phyloP scores from a whole-genome alignment of 1,140 invertebrate species.

The Drosophila simulans region DNA sequence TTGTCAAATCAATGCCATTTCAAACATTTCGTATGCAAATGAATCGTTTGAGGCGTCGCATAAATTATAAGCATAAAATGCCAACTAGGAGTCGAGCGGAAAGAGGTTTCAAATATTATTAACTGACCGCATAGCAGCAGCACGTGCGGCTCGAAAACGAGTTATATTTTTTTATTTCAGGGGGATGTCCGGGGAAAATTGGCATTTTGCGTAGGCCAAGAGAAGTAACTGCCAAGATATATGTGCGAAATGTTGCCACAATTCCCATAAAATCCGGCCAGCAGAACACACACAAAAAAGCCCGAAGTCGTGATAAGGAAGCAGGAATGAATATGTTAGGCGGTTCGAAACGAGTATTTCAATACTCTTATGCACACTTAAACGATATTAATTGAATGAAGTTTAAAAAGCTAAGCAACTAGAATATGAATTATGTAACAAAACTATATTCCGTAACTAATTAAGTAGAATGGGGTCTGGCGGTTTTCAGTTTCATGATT shows the following conservation, averaged over 20 bases:
- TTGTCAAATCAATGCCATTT: conserved; percentile 80
- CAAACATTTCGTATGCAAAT: conserved; percentile 80
- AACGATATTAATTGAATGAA: no score
- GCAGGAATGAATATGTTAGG: neutral
- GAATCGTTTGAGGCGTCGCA: conserved; percentile 59
- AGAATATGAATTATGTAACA: no score
- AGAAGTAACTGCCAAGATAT: conserved; percentile 36
- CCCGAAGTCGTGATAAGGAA: conserved; percentile 10
- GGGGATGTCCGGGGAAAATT: conserved; percentile 7
- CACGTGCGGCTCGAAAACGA: conserved; percentile 46
- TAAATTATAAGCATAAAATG: conserved; percentile 74
- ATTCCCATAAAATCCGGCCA: conserved; percentile 29
- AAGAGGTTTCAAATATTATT: conserved; percentile 21
- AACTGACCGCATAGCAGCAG: conserved; percentile 32
- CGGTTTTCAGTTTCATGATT: no score
- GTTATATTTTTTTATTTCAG: conserved; percentile 7
- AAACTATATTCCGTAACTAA: no score
- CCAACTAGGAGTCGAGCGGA: conserved; percentile 57
- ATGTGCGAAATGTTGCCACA: conserved; percentile 46
- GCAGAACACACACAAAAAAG: conserved; percentile 7
- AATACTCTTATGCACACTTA: neutral
- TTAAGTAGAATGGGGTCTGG: no score
- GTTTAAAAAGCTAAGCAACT: no score
- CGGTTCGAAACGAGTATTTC: neutral
- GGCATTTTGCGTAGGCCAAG: conserved; percentile 26